Conservation (phyloP, 2,113 vertebrate genomes). For the Seriola quinqueradiata region DNA sequence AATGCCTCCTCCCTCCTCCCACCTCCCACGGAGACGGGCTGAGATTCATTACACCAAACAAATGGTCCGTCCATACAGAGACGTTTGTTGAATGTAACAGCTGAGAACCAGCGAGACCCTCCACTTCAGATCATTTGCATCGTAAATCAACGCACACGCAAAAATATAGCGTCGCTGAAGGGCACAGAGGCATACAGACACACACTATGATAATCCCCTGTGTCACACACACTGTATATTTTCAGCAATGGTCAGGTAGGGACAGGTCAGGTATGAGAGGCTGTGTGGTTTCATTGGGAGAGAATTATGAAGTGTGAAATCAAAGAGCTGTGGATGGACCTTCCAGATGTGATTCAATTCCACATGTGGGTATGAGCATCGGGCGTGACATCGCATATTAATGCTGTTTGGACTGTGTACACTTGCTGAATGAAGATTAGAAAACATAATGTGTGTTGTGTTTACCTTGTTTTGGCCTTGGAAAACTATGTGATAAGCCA, state of each 20-base stretch:
- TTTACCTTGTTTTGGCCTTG: neutral
- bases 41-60: conserved; percentile 59
- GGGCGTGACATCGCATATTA: neutral
- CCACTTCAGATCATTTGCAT: conserved; percentile 15
- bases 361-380: conserved; percentile 2
- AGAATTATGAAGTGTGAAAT: conserved; percentile 52
- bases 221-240: neutral
- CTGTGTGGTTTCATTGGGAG: conserved; percentile 27
- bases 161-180: neutral
- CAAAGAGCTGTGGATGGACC: conserved; percentile 40
- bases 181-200: neutral
- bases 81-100: conserved; percentile 51
- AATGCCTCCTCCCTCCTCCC: conserved; percentile 23
- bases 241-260: neutral
- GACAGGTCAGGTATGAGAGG: conserved; percentile 17
- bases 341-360: conserved; percentile 47
- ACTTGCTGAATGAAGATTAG: neutral
- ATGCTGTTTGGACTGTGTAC: neutral
- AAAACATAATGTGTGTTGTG: too few species aligned
- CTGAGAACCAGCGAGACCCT: conserved; percentile 41
- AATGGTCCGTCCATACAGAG: conserved; percentile 41
- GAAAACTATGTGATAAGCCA: conserved; percentile 6
- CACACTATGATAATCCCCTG: neutral
- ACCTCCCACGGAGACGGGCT: neutral
- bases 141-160: conserved; percentile 7